A percentile compares a stretch with the other conserved stretches of the same genome.
These are phyloP conservation scores for Merluccius polli DNA, from an alignment of 2,797 vertebrate genomes.

Conservation along the genomic window DNA sequence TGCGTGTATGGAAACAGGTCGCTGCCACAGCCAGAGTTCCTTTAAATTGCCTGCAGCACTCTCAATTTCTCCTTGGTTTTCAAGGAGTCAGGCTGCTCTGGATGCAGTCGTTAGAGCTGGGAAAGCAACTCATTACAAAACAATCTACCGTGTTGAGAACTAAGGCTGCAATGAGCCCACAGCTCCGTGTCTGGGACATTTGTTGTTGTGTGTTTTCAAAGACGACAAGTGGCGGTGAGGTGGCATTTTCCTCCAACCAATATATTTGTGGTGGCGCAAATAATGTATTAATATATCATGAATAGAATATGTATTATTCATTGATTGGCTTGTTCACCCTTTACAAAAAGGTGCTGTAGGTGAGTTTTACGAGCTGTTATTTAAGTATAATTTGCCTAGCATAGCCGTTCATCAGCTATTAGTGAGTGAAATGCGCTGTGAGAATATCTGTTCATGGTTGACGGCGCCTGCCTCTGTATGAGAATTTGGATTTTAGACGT, in stretches of 20 bases:
- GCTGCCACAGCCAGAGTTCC: background rate
- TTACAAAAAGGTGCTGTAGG: background rate
- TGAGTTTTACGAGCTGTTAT: background rate
- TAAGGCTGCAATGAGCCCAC: background rate
- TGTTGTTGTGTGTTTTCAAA: background rate
- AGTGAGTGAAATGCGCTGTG: background rate
- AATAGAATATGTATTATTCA: background rate
- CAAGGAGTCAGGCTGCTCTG: background rate
- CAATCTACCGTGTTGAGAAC: background rate
- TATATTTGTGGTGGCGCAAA: too few species aligned
- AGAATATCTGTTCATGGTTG: background rate
- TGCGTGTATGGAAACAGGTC: background rate
- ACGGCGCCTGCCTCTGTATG: background rate
- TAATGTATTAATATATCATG: background rate
- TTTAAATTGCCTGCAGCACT: background rate
- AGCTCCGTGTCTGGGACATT: background rate
- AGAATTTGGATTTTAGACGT: background rate
- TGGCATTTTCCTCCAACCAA: background rate
- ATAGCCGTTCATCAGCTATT: background rate
- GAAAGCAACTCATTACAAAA: background rate
- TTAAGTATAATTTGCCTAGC: background rate
- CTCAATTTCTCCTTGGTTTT: background rate
- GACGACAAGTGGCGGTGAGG: background rate
- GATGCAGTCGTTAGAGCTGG: background rate
- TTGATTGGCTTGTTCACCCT: background rate